These are phyloP conservation scores for Lacerta bilineata DNA, from an alignment of 2,797 vertebrate genomes.

Conservation along the genomic window DNA sequence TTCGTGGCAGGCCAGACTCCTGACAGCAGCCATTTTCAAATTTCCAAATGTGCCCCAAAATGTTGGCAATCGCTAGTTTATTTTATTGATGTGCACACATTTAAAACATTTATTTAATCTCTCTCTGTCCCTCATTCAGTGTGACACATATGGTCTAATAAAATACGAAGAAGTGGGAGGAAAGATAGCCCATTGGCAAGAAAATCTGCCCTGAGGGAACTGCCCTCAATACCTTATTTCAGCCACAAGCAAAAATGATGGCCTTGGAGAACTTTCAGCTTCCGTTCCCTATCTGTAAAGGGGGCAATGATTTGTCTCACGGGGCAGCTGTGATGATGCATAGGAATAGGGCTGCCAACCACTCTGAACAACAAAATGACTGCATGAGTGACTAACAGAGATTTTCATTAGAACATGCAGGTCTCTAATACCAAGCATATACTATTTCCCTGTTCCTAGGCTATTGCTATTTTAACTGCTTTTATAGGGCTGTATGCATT, in stretches of 20 bases:
- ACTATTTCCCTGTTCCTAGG: not conserved
- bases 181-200: not conserved
- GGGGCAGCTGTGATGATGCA: not conserved
- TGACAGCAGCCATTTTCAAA: no score
- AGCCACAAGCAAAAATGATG: not conserved
- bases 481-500: constrained; percentile 43
- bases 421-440: constrained; percentile 7
- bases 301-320: not conserved
- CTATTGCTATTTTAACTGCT: constrained; percentile 10
- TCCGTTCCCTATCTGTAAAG: not conserved
- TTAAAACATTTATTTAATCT: not conserved
- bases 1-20: no score
- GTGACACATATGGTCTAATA: not conserved
- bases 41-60: no score
- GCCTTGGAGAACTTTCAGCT: not conserved
- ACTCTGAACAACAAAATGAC: constrained; percentile 8
- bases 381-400: constrained; percentile 12
- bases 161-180: not conserved
- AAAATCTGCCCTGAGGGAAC: not conserved
- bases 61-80: no score
- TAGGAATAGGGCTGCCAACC: not conserved
- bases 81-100: not conserved
- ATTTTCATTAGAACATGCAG: constrained; percentile 1
- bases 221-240: not conserved
- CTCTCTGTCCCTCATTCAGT: not conserved